phyloP scores from a whole-genome alignment of 2,888 invertebrate species.

The Phyto melanocephala region DNA sequence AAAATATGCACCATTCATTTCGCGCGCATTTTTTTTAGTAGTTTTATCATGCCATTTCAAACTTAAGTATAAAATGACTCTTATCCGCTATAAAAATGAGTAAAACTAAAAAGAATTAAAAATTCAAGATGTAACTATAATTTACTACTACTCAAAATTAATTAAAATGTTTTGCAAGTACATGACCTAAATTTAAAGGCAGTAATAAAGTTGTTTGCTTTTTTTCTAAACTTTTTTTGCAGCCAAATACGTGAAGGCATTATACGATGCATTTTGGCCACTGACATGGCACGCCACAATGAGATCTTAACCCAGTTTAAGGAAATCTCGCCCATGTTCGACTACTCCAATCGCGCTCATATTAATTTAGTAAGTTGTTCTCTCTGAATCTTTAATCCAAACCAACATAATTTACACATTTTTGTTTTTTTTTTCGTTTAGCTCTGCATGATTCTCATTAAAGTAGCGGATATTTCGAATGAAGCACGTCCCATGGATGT shows the following conservation, averaged over 20 bases:
- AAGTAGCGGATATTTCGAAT: constrained; percentile 91
- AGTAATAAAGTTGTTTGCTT: not conserved
- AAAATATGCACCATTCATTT: too few species aligned
- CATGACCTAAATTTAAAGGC: not conserved
- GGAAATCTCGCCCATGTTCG: constrained; percentile 83
- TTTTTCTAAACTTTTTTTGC: constrained; percentile 66
- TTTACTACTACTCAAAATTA: not conserved
- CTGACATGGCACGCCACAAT: constrained; percentile 89
- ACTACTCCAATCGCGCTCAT: constrained; percentile 84
- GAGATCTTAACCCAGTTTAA: constrained; percentile 87
- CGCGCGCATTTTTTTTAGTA: not conserved
- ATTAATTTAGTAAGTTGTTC: constrained; percentile 83
- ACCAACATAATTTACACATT: too few species aligned
- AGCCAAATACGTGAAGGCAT: constrained; percentile 87
- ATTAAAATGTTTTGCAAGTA: not conserved
- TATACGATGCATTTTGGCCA: constrained; percentile 87
- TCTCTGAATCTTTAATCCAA: too few species aligned
- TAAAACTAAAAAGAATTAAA: not conserved
- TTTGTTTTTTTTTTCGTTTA: constrained; percentile 70
- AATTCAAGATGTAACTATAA: not conserved
- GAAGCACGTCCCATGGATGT: constrained; percentile 90
- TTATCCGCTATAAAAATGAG: not conserved
- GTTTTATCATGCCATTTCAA: not conserved
- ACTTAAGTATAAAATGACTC: constrained; percentile 6
- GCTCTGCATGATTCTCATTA: constrained; percentile 89